phyloP scores from a whole-genome alignment of 92 coral and sea anemone species.

The Zoanthus sociatus region DNA sequence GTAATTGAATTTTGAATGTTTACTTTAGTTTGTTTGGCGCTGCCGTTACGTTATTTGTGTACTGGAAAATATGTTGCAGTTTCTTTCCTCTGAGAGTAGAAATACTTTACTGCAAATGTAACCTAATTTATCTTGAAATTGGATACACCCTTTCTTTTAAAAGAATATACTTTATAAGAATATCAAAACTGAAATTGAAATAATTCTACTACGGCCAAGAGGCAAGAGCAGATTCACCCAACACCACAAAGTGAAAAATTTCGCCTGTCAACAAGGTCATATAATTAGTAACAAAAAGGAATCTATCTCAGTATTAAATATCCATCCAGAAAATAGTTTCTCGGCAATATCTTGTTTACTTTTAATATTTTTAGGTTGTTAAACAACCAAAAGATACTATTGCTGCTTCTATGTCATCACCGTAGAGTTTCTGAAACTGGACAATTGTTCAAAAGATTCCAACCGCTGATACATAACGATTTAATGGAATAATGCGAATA shows the following conservation, averaged over 20 bases:
- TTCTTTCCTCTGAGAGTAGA: too few relatives aligned
- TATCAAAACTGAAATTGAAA: too few relatives aligned
- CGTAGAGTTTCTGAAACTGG: constrained; percentile 24
- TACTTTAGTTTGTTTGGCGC: too few relatives aligned
- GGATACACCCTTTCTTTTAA: too few relatives aligned
- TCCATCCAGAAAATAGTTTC: constrained; percentile 2
- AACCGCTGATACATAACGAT: constrained; percentile 26
- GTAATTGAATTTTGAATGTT: too few relatives aligned
- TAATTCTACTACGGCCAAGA: too few relatives aligned
- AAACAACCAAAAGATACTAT: constrained; percentile 22
- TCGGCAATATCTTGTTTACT: constrained; percentile 15
- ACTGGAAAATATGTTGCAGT: too few relatives aligned
- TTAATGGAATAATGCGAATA: not conserved
- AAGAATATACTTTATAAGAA: too few relatives aligned
- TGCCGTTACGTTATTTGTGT: too few relatives aligned
- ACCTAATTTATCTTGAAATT: too few relatives aligned
- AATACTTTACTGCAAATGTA: too few relatives aligned
- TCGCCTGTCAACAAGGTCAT: constrained; percentile 20
- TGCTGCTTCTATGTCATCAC: constrained; percentile 32
- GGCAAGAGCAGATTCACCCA: too few relatives aligned
- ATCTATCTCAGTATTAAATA: not conserved
- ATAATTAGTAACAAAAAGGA: not conserved
- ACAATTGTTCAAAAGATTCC: constrained; percentile 26
- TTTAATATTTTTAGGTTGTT: not conserved
- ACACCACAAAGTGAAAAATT: constrained; percentile 23